Evolutionary conservation across 2,113 vertebrate genomes (phyloP).

Genomic region (Psilopogon haemacephalus): DNA sequence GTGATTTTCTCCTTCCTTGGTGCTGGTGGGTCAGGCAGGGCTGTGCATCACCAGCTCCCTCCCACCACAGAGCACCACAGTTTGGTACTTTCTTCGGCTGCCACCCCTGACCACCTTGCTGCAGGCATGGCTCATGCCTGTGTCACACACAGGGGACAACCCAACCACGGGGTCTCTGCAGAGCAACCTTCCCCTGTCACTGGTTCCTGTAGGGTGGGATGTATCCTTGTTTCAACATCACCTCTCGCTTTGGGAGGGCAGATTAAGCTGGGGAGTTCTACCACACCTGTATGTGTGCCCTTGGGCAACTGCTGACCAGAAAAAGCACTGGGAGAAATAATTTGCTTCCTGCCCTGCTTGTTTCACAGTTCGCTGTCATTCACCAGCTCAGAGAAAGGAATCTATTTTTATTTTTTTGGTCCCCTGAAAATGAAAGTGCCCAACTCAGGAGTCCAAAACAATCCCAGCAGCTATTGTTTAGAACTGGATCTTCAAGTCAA

Average conservation of each 20-base stretch:
- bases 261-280: neutral
- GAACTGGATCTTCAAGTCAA: neutral
- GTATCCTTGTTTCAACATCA: neutral
- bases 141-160: neutral
- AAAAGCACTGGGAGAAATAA: neutral
- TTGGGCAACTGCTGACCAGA: neutral
- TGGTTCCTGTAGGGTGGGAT: neutral
- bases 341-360: neutral
- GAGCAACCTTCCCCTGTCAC: neutral
- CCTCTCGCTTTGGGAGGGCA: neutral
- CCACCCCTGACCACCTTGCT: fast-evolving
- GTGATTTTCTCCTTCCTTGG: neutral
- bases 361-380: fast-evolving
- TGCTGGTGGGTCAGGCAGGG: neutral
- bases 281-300: neutral
- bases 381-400: neutral
- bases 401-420: neutral
- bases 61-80: neutral
- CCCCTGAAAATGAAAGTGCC: neutral
- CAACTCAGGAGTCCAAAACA: neutral
- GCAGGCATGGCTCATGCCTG: neutral
- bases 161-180: neutral
- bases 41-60: neutral
- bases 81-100: neutral
- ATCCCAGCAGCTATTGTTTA: neutral